A percentile compares a stretch with the other conserved stretches of the same genome.
Evolutionary conservation across 2,113 vertebrate species (phyloP).

Genomic region (Piliocolobus tephrosceles): DNA sequence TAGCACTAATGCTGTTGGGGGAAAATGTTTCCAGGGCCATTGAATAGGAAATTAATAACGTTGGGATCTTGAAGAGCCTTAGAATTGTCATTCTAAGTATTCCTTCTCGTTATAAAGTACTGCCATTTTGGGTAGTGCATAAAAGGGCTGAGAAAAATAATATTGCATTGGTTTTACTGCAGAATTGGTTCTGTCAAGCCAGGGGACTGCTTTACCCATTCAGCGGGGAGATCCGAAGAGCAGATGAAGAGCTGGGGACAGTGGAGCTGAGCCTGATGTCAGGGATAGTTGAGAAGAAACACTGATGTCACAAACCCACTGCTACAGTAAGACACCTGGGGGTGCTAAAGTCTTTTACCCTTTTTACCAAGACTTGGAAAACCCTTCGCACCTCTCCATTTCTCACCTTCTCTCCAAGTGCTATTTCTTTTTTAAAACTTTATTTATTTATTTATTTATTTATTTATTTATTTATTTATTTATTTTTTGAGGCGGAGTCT

Average conservation of each 20-base stretch:
- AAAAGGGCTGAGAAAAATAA: neutral
- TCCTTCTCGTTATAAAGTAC: neutral
- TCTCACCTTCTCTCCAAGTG: neutral
- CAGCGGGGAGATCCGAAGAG: neutral
- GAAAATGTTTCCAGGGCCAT: neutral
- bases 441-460: no score
- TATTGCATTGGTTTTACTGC: neutral
- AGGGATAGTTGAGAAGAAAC: neutral
- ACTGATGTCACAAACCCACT: neutral
- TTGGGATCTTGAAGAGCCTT: neutral
- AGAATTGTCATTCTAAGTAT: neutral
- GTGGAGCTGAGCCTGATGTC: neutral
- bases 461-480: no score
- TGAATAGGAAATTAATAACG: neutral
- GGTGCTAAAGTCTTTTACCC: neutral
- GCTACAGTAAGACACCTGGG: no score
- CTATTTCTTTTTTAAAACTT: neutral
- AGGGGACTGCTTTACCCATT: neutral
- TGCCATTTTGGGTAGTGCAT: neutral
- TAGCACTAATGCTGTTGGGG: neutral
- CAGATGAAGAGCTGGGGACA: neutral
- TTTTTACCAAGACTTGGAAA: neutral
- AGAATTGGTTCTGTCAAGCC: neutral
- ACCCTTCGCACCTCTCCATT: neutral
- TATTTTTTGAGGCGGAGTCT: no score